phyloP scores from a whole-genome alignment of 2,113 vertebrate genomes.

The Phylloscopus trochilus region DNA sequence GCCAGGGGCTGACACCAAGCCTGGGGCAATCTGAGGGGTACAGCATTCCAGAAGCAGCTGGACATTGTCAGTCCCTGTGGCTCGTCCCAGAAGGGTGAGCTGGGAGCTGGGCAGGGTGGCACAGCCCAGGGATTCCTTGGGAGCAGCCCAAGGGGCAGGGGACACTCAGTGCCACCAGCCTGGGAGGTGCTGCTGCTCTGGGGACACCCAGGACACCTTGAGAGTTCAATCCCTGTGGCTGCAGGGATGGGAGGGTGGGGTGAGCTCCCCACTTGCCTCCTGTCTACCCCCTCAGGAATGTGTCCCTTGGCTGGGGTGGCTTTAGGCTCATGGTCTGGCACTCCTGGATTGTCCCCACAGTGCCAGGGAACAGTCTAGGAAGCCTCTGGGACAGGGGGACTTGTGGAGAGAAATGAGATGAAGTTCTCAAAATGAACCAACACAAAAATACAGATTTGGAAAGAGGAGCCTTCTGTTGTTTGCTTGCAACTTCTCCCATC shows the following conservation, averaged over 20 bases:
- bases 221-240: not conserved
- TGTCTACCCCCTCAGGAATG: not conserved
- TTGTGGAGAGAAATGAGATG: not conserved
- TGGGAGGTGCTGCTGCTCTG: not conserved
- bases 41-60: not conserved
- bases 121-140: not conserved
- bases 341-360: not conserved
- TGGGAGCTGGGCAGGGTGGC: not conserved
- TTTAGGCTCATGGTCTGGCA: not conserved
- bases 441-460: not conserved
- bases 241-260: not conserved
- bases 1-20: not conserved
- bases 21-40: not conserved
- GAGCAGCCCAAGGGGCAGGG: not conserved
- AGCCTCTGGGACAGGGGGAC: not conserved
- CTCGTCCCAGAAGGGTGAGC: not conserved
- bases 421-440: not conserved
- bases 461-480: not conserved
- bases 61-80: not conserved
- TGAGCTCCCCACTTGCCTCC: accelerated
- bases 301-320: not conserved
- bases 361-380: accelerated
- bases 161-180: not conserved
- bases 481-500: not conserved
- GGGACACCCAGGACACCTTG: not conserved